Evolutionary conservation across 2,888 invertebrate species (phyloP).

Genomic region (Drosophila niveifrons): DNA sequence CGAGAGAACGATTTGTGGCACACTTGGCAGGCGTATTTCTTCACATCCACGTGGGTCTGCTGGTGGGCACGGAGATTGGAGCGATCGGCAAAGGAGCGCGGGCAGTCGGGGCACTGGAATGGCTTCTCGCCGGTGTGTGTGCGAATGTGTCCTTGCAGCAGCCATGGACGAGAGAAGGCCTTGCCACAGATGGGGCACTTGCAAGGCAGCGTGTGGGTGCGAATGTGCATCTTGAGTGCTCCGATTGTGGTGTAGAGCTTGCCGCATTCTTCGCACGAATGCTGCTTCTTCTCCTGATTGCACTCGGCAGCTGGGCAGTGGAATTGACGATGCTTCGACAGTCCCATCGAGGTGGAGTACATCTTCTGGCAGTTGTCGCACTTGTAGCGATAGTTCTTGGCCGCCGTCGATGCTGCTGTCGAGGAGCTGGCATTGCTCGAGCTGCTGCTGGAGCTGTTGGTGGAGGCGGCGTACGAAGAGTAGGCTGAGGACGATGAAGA

Average conservation of each 20-base stretch:
- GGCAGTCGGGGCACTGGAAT: constrained; percentile 84
- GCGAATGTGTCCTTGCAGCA: constrained; percentile 84
- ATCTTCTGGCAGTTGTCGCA: constrained; percentile 97
- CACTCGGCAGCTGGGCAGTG: constrained; percentile 95
- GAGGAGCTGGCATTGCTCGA: constrained; percentile 3
- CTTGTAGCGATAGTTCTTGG: constrained; percentile 89
- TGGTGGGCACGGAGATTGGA: constrained; percentile 85
- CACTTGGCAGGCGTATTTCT: constrained; percentile 84
- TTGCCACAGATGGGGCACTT: constrained; percentile 85
- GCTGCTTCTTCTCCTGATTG: constrained; percentile 93
- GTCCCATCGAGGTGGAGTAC: constrained; percentile 97
- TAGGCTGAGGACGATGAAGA: constrained; percentile 34
- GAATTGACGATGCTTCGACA: constrained; percentile 97
- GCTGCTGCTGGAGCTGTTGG: constrained; percentile 24
- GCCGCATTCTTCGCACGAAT: constrained; percentile 83
- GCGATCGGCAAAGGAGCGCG: constrained; percentile 85
- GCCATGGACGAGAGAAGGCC: constrained; percentile 85
- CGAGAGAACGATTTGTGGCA: constrained; percentile 85
- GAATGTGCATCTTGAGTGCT: constrained; percentile 85
- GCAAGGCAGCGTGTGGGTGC: constrained; percentile 85
- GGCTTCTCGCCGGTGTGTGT: constrained; percentile 85
- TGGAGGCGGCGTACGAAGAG: constrained; percentile 38
- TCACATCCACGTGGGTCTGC: constrained; percentile 84
- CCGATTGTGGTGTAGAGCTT: constrained; percentile 84
- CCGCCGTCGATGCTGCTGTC: constrained; percentile 14